Evolutionary conservation across 2,113 vertebrate species (phyloP), one percentile per base, ranked within the genome.

Genomic region (Mugil cephalus): DNA sequence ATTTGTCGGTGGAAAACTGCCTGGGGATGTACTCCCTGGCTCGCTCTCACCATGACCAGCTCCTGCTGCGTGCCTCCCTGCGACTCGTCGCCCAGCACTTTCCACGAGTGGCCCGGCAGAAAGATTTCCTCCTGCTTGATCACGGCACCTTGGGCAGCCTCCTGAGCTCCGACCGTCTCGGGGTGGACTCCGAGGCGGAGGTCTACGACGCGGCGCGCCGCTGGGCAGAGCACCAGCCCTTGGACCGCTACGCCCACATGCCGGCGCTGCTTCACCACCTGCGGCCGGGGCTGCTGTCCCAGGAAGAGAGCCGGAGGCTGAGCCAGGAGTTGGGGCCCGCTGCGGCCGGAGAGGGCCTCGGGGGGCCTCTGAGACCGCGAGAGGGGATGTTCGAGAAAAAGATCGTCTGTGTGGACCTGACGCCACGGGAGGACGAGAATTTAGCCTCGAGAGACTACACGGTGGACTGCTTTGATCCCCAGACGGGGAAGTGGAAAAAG

Each of bases 311-410:
- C 80, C 83, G 83, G 5, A 79, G 94, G 48, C 90, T 95, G 70
- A 87, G 82, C 77, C 91, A 95, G 82, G 94, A 95, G 84, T 59
- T 95, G 70, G 91, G 95, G 3, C 82, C 88, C 0, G 82, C 85
- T 1, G 91, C 88, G 0, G 87, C 88, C 0, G 90, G 90, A 0
- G 91, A 93, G 48, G 87, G 90, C 51, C 89, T 91, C 0, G 93
- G 92, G 2, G 94, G 95, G 0, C 94, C 94, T 1, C 84, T 94
- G 30, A 88, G 94, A 38, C 94, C 94, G 1, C 76, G 95, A 9
- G 94, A 94, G 64, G 95, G 95, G 18, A 96, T 96, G 95, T 95
- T 94, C 69, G 95, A 96, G 81, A 94, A 95, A 58, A 94, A 94
- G 87, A 96, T 96, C 0, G 93, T 96, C 7, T 95, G 95, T 2